phyloP scores from a whole-genome alignment of 1,140 invertebrate genomes.

The Leptopilina clavipes region DNA sequence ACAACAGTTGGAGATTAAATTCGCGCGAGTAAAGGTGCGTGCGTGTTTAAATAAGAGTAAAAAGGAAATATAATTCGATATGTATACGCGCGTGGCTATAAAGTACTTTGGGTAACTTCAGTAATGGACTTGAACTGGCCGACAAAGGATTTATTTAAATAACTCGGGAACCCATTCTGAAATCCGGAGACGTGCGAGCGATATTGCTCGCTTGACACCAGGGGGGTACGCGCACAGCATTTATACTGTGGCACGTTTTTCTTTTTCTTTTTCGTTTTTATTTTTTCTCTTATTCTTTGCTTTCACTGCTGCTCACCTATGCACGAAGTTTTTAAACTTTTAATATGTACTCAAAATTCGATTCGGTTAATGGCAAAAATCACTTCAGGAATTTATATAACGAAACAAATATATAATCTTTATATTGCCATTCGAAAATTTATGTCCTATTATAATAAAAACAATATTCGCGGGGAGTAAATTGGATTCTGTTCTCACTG shows the following conservation, averaged over 20 bases:
- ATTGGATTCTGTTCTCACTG: not conserved
- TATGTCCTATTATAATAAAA: not conserved
- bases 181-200: constrained; percentile 34
- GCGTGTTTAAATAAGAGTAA: not conserved
- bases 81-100: constrained; percentile 25
- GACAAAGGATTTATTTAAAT: constrained; percentile 33
- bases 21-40: not conserved
- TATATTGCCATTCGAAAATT: constrained; percentile 19
- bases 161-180: constrained; percentile 30
- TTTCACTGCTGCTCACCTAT: not conserved
- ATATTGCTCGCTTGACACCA: constrained; percentile 21
- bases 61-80: constrained; percentile 1
- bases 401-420: constrained; percentile 3
- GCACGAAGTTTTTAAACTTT: not conserved
- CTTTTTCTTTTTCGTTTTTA: not conserved
- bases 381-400: constrained; percentile 27
- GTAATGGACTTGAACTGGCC: constrained; percentile 28
- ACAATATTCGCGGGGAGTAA: not conserved
- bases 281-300: not conserved
- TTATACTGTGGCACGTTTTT: not conserved
- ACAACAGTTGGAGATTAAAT: not conserved
- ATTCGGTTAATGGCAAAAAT: constrained; percentile 23
- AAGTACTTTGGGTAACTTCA: constrained; percentile 19
- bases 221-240: not conserved
- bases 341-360: constrained; percentile 30